phyloP scores from a whole-genome alignment of 2,113 vertebrate genomes.

The Chionis minor region DNA sequence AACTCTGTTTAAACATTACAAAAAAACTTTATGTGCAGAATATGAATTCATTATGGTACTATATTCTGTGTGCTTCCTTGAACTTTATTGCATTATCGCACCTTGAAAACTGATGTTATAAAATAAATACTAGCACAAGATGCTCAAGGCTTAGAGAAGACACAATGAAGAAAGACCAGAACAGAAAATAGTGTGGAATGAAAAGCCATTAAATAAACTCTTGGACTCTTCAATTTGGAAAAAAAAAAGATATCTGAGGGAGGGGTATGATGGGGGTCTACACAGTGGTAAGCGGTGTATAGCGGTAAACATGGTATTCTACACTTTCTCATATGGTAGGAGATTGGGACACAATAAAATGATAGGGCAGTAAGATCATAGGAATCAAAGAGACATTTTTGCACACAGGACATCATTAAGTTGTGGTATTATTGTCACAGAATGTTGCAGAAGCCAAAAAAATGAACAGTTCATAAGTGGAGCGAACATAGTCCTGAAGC shows the following conservation, averaged over 20 bases:
- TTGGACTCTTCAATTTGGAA: not conserved
- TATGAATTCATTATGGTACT: not conserved
- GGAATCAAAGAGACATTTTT: not conserved
- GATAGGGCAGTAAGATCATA: not conserved
- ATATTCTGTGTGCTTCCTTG: not conserved
- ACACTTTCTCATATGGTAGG: not conserved
- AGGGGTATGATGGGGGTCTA: not conserved
- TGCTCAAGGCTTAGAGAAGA: not conserved
- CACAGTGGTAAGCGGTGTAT: not conserved
- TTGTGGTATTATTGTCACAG: not conserved
- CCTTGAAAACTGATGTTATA: not conserved
- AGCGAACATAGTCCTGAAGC: not conserved
- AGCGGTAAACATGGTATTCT: not conserved
- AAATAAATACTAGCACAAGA: not conserved
- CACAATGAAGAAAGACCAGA: not conserved
- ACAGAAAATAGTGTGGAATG: not conserved
- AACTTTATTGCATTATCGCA: not conserved
- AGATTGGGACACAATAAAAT: not conserved
- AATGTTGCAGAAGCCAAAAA: not conserved
- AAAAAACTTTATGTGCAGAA: not conserved
- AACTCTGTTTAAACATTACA: not conserved
- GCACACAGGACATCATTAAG: not conserved
- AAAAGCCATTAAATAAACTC: not conserved
- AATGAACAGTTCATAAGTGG: not conserved
- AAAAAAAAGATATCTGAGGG: not conserved